Evolutionary conservation across 2,888 invertebrate genomes (phyloP), one percentile per base, ranked within the genome.

Genomic region (Enchytraeus crypticus): DNA sequence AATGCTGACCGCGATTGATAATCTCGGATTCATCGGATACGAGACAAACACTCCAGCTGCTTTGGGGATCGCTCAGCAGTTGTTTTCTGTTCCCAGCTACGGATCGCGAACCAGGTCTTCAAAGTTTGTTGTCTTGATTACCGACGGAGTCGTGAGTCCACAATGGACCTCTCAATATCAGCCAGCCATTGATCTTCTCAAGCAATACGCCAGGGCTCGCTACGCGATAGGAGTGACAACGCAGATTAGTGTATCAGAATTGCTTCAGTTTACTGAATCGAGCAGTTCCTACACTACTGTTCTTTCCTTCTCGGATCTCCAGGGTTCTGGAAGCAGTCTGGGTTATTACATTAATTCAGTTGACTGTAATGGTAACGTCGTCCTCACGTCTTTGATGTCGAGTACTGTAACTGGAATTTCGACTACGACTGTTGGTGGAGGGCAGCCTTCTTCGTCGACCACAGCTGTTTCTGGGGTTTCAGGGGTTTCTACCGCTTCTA

Each of bases 21-120:
- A 45, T 21, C n/a, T 62, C n/a, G 47, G 45, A 5, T 62, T 49
- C 53, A 23, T 43, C 2, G 62, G 62, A 5, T 5, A 32, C 14
- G 38, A 51, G 38, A 61, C 57, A 23, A 61, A 61, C n/a, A 33
- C 49, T 29, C 57, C 57, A 18, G 51, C 38, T 0, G 61, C 49
- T 27, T 32, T 61, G 27, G 43, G 5, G 1, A 26, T 14, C 2
- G 51, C 49, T 18, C 27, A 49, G 18, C 29, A 33, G 34, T n/a
- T 57, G 29, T 51, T 51, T 30, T 51, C 34, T 34, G 23, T 51
- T 34, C 49, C 60, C n/a, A 23, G 5, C 21, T 21, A 27, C 1
- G 57, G 61, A 26, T 46, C 61, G 5, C 54, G 57, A 29, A 38
- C 56, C 0, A 32, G 45, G 21, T 30, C 32, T 3, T 23, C 57